Evolutionary conservation across 2,888 invertebrate species (phyloP).

Genomic region (Pardosa pseudoannulata): DNA sequence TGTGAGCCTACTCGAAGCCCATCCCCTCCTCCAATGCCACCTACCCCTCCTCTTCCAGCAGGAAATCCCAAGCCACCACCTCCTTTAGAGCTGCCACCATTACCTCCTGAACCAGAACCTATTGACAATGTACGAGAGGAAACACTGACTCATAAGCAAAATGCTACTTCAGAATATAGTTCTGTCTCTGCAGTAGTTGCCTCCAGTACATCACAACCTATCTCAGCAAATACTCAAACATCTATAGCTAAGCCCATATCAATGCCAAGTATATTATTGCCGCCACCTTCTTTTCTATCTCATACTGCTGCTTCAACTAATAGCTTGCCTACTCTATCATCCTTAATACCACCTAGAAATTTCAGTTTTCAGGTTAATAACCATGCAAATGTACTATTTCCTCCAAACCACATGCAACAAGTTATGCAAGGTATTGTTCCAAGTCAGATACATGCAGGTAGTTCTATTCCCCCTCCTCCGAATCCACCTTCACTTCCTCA

Average conservation of each 20-base stretch:
- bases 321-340: slow-evolving; percentile 24
- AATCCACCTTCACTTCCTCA: slow-evolving; percentile 56
- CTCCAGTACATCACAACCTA: slow-evolving; percentile 36
- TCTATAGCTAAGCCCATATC: slow-evolving; percentile 43
- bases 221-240: slow-evolving; percentile 37
- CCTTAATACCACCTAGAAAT: slow-evolving; percentile 65
- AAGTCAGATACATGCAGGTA: slow-evolving; percentile 48
- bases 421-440: slow-evolving; percentile 67
- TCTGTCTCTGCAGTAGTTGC: slow-evolving; percentile 21
- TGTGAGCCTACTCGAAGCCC: slow-evolving; percentile 91
- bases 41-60: slow-evolving; percentile 67
- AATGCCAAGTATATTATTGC: slow-evolving; percentile 74
- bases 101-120: slow-evolving; percentile 74
- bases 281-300: slow-evolving; percentile 75
- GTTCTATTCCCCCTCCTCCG: slow-evolving; percentile 51
- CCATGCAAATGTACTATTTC: slow-evolving; percentile 43
- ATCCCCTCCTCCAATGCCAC: slow-evolving; percentile 70
- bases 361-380: slow-evolving; percentile 64
- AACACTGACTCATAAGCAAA: background rate
- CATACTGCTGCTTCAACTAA: slow-evolving; percentile 68
- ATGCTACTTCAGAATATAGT: slow-evolving; percentile 22
- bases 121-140: slow-evolving; percentile 55
- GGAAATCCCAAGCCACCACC: slow-evolving; percentile 76
- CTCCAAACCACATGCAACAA: slow-evolving; percentile 67
- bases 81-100: slow-evolving; percentile 73